Evolutionary conservation across 35 echinoderm and acorn worm species (phyloP), one percentile per base, ranked within the genome.

Genomic region (Ophiothrix spiculata): DNA sequence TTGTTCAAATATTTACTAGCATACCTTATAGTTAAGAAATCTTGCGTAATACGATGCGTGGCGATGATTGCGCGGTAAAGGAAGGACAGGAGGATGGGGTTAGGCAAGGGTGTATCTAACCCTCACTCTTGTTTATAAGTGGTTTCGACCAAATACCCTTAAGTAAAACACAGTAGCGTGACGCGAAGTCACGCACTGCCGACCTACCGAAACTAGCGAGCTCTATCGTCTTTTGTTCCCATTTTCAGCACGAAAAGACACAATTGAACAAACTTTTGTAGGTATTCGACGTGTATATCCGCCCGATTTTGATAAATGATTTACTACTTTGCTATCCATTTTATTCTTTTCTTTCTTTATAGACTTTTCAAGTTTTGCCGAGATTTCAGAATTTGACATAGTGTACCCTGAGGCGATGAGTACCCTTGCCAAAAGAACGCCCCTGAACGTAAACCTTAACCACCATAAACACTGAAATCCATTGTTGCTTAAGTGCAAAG

Each of bases 161-260:
- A 69, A 28, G 60, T 15, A 69, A 69, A 69, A 69, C 60, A 28
- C 60, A 69, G 60, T 6, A 69, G 60, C 60, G 60, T 69, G 60
- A 69, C 60, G 60, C 60, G 60, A 15, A 69, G 60, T 69, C 60
- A 69, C 60, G 60, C 60, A 69, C 60, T 69, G 25, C 29, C 60
- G 29, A 28, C 60, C 60, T 69, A 69, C 16, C 60, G 29, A 25
- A 69, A 19, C 60, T n/a, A 69, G 60, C 60, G 25, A 69, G n/a
- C 23, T 25, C 60, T 10, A 12, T n/a, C 60, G 60, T n/a, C 60
- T 69, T 69, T 69, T 69, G 60, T 69, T 28, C 60, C 17, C 60
- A 69, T 69, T 69, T 69, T 69, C 60, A 69, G 60, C 60, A 69
- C 60, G 60, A 69, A 69, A 69, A 69, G 23, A 28, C 60, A 69